Evolutionary conservation across 2,113 vertebrate species (phyloP), one percentile per base, ranked within the genome.

Genomic region (Taxidea taxus): DNA sequence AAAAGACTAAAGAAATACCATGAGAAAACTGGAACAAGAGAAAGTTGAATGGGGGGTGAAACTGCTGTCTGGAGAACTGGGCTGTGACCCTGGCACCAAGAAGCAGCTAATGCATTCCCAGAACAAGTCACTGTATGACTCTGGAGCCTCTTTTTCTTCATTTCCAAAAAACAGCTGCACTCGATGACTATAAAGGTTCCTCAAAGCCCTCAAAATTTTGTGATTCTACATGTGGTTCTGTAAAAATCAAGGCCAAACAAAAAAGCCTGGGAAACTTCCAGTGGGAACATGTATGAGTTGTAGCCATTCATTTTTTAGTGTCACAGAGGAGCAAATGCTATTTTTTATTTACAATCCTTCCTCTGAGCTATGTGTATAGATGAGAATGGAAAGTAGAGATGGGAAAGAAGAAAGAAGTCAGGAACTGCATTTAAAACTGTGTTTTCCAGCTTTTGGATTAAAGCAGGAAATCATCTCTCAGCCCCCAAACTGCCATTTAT

Each of bases 391-490:
- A 88, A 72, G 42, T 7, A 44, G 39, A 75, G 11, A 87, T 34
- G 34, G 27, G 21, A 84, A 90, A 27, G 70, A 91, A 49, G 54
- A 23, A n/a, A 74, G 37, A 74, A 58, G 27, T 39, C 21, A 75
- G 64, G 31, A 47, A 87, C 7, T 12, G n/a, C 14, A n/a, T 75
- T 87, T 58, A 77, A 47, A 85, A 66, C n/a, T 25, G 18, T n/a
- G 7, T 77, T 85, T 94, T 94, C 49, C 15, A 62, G 34, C 54
- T 86, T 82, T 25, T 39, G 49, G 10, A 95, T 56, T 83, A 56
- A 82, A 92, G 34, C 54, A 85, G 75, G 44, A 81, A 97, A 85
- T 4, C 70, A 20, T 20, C 80, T 95, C 68, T 87, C n/a, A 83
- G 68, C 2, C 13, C 34, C 23, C 3, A 58, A 81, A 42, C 34